Evolutionary conservation across 2,888 invertebrate species (phyloP).

Genomic region (Linnaemya tessellans): DNA sequence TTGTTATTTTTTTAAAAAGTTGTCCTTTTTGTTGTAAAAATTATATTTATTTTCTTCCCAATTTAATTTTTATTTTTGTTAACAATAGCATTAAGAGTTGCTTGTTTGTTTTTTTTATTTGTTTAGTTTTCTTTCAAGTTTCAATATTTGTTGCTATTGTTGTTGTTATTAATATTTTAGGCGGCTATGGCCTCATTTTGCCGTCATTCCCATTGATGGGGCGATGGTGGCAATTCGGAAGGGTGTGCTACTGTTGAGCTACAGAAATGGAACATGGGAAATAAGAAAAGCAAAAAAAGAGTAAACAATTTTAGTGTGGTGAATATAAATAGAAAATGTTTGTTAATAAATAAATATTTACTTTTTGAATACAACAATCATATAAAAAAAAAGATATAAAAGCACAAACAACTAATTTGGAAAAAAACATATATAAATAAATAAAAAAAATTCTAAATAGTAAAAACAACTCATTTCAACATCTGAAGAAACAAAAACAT

Average conservation of each 20-base stretch:
- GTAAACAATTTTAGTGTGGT: conserved; percentile 38
- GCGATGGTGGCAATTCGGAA: conserved; percentile 98
- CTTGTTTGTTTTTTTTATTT: neutral
- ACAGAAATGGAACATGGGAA: conserved; percentile 76
- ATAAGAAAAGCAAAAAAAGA: conserved; percentile 23
- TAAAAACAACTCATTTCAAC: neutral
- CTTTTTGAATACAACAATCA: conserved; percentile 27
- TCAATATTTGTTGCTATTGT: conserved; percentile 54
- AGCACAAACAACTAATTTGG: conserved; percentile 46
- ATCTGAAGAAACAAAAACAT: neutral
- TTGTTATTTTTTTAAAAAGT: neutral
- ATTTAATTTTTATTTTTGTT: conserved; percentile 4
- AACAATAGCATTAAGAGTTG: conserved; percentile 27
- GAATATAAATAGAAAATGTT: conserved; percentile 6
- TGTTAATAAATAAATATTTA: conserved; percentile 14
- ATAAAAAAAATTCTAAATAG: too few species aligned
- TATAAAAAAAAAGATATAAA: conserved; percentile 49
- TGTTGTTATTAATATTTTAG: conserved; percentile 80
- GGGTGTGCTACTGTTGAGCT: conserved; percentile 99
- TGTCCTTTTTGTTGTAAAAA: conserved; percentile 36
- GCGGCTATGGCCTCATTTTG: conserved; percentile 84
- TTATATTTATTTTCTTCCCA: conserved; percentile 16
- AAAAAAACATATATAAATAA: conserved; percentile 13
- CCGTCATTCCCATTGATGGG: conserved; percentile 98
- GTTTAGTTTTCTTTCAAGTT: neutral